Percentiles rank a stretch among this genome's conserved stretches.
phyloP scores from a whole-genome alignment of 2,113 vertebrate genomes.

The Campylomormyrus tamandua region DNA sequence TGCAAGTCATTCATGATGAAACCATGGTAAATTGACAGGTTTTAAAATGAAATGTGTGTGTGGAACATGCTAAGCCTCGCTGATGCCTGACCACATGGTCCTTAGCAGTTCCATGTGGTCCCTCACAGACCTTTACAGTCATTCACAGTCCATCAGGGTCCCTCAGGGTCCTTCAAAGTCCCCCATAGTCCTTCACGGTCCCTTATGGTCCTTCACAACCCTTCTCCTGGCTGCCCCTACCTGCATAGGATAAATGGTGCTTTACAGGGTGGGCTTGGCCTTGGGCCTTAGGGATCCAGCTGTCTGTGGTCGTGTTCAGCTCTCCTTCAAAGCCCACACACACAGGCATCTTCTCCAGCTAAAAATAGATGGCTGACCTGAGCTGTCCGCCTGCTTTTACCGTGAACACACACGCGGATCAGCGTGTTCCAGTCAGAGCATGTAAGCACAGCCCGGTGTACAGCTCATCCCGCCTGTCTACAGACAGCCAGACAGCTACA shows the following conservation, averaged over 20 bases:
- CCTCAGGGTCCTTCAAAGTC: neutral
- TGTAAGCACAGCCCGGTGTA: neutral
- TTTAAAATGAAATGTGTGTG: neutral
- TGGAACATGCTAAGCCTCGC: neutral
- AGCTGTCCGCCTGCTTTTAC: neutral
- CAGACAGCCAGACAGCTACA: neutral
- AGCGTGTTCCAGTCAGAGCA: neutral
- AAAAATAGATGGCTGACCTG: constrained; percentile 7
- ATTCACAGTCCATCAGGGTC: neutral
- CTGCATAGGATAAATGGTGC: neutral
- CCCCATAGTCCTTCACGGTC: neutral
- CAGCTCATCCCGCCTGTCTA: neutral
- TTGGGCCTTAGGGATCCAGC: neutral
- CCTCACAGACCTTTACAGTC: neutral
- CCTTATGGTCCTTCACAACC: neutral
- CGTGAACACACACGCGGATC: neutral
- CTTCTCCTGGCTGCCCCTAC: neutral
- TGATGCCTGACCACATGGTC: neutral
- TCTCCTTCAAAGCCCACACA: neutral
- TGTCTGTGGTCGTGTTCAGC: neutral
- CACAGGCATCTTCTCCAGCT: neutral
- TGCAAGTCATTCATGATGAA: neutral
- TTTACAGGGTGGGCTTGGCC: neutral
- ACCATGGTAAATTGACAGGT: neutral
- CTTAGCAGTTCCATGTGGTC: neutral